These are phyloP conservation scores for Camelus bactrianus DNA, from an alignment of 2,113 vertebrate species.

Conservation along the genomic window DNA sequence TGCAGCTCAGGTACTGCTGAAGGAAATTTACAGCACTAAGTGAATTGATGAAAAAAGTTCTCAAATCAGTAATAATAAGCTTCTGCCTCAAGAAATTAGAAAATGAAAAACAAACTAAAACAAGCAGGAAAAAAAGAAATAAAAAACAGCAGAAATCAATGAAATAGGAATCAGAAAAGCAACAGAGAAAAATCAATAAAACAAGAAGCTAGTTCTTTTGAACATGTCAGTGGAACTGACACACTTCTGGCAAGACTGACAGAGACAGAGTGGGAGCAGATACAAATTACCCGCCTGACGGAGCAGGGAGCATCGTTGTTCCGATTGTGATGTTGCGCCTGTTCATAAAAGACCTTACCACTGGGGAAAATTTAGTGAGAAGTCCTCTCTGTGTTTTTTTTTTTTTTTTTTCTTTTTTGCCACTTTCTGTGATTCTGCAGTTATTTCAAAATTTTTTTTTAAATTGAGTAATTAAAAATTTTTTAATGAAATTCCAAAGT, in stretches of 20 bases:
- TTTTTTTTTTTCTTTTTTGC: neutral
- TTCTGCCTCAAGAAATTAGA: neutral
- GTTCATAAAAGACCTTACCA: neutral
- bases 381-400: neutral
- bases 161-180: neutral
- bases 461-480: neutral
- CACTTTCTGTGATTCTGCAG: neutral
- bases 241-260: neutral
- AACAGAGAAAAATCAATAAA: neutral
- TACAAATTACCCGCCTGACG: neutral
- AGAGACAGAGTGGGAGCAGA: neutral
- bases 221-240: neutral
- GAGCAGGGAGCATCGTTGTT: neutral
- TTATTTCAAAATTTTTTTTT: neutral
- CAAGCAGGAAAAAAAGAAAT: neutral
- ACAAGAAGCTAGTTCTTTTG: neutral
- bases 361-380: neutral
- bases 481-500: neutral
- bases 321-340: neutral
- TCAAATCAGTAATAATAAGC: neutral
- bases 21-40: neutral
- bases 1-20: neutral
- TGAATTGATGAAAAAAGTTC: neutral
- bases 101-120: neutral
- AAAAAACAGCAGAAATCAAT: neutral